Conservation (phyloP, 1,140 invertebrate species). For the Melanaphis sacchari region DNA sequence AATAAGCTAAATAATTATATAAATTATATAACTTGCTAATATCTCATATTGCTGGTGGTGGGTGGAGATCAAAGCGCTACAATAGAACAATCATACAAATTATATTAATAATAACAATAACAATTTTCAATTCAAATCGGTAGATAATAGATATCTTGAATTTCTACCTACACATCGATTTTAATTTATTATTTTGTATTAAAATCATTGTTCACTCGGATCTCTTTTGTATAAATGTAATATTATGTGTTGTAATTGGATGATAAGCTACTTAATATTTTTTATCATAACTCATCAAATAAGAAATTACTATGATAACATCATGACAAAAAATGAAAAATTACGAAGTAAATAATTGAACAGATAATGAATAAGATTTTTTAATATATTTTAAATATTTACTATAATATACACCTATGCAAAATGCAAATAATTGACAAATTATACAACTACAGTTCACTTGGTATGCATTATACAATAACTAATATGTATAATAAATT, state of each 20-base stretch:
- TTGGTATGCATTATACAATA: neutral
- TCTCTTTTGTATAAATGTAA: neutral
- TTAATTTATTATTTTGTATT: neutral
- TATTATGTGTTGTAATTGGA: neutral
- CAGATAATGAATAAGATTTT: neutral
- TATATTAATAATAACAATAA: no score
- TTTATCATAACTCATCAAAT: neutral
- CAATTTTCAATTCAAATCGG: neutral
- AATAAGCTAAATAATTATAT: neutral
- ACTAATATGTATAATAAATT: neutral
- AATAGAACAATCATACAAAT: neutral
- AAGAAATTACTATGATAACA: neutral
- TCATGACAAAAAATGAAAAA: neutral
- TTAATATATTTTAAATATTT: neutral
- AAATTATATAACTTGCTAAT: neutral
- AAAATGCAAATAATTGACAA: neutral
- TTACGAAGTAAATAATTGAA: neutral
- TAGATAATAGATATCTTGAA: neutral
- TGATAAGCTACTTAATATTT: neutral
- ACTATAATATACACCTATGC: neutral
- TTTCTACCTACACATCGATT: neutral
- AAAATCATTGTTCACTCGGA: neutral
- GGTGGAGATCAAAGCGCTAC: neutral
- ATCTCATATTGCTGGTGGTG: neutral
- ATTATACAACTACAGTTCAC: neutral